Evolutionary conservation across 2,113 vertebrate genomes (phyloP).

Genomic region (Microcebus griseorufus): DNA sequence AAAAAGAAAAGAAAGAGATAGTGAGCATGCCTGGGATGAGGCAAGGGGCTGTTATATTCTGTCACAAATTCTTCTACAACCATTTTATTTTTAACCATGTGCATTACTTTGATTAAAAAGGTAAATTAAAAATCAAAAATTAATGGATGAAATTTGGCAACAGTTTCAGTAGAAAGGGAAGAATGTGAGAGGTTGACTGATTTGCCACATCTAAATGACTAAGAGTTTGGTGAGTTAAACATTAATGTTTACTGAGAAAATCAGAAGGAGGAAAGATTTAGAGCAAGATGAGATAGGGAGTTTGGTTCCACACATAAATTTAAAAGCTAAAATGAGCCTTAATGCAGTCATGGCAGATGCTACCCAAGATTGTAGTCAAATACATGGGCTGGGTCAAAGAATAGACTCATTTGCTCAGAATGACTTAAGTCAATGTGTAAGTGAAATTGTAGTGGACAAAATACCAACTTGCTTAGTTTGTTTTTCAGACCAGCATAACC

Average conservation of each 20-base stretch:
- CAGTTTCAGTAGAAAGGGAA: conserved; percentile 45
- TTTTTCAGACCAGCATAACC: background rate
- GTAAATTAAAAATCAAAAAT: conserved; percentile 59
- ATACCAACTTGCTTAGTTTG: background rate
- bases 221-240: conserved; percentile 42
- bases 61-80: background rate
- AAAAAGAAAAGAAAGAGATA: background rate
- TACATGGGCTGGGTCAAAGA: background rate
- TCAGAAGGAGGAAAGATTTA: background rate
- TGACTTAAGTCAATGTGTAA: conserved; percentile 9
- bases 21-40: background rate
- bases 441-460: background rate
- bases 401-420: background rate
- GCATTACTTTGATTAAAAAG: conserved; percentile 61
- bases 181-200: conserved; percentile 29
- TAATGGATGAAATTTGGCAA: conserved; percentile 49
- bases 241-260: background rate
- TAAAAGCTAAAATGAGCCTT: conserved; percentile 58
- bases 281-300: conserved; percentile 10
- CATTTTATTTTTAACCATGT: conserved; percentile 45
- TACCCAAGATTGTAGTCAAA: background rate
- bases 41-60: background rate
- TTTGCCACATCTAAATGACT: conserved; percentile 10
- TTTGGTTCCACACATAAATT: conserved; percentile 53
- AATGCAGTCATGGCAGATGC: background rate